Conservation (phyloP, 2,888 invertebrate genomes). For the Drosophila mimica region DNA sequence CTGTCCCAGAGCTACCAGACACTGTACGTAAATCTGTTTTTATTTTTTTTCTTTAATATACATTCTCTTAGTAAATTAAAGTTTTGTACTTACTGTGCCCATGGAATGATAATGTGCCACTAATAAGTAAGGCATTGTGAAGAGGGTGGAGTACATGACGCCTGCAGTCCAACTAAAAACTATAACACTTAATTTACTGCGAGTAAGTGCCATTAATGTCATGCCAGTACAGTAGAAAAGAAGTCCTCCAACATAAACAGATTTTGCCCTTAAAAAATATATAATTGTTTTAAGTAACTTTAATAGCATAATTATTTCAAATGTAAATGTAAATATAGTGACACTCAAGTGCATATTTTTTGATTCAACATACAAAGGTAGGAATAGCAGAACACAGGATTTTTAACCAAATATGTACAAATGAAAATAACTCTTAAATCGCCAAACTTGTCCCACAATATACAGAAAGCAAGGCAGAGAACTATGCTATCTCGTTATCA, state of each 20-base stretch:
- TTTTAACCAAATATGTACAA: neutral
- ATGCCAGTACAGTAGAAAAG: constrained; percentile 95
- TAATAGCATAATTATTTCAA: neutral
- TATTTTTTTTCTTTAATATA: neutral
- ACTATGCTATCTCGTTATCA: neutral
- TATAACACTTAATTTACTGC: constrained; percentile 92
- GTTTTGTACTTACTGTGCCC: constrained; percentile 89
- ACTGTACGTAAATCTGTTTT: neutral
- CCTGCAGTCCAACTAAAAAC: constrained; percentile 97
- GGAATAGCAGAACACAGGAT: neutral
- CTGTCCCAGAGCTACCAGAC: no score
- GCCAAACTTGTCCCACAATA: neutral
- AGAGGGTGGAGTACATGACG: constrained; percentile 98
- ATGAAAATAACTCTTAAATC: neutral
- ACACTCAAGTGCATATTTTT: neutral
- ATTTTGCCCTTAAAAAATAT: constrained; percentile 89
- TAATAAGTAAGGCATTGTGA: constrained; percentile 97
- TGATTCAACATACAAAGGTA: neutral
- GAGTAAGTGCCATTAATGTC: constrained; percentile 92
- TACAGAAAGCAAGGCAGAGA: neutral
- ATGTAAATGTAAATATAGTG: neutral
- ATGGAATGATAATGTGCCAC: constrained; percentile 97
- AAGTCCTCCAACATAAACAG: constrained; percentile 95
- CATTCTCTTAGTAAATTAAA: neutral
- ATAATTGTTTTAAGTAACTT: constrained; percentile 54